Evolutionary conservation across 1,140 invertebrate genomes (phyloP).

Genomic region (Propsilocerus akamusi): DNA sequence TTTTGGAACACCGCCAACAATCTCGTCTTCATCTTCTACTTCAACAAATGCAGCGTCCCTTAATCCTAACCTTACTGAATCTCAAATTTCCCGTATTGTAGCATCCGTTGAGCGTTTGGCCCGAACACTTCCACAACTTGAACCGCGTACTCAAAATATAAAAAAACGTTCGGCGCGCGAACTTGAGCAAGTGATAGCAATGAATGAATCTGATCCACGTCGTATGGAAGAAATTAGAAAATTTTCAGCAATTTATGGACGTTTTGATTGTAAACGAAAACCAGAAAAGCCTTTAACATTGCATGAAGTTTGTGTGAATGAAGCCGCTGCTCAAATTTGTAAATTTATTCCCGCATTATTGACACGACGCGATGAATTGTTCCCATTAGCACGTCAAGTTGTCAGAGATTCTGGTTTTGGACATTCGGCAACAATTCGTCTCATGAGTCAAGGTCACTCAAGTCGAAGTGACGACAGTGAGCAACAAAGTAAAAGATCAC

Average conservation of each 20-base stretch:
- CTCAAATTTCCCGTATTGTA: conserved; percentile 67
- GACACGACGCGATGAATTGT: conserved; percentile 84
- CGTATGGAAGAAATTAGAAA: conserved; percentile 88
- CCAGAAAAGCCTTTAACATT: conserved; percentile 88
- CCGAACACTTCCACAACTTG: conserved; percentile 61
- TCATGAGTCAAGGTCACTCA: neutral
- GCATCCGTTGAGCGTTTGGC: conserved; percentile 66
- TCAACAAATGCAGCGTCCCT: conserved; percentile 33
- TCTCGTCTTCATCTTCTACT: neutral
- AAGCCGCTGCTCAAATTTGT: conserved; percentile 91
- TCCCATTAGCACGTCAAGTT: conserved; percentile 84
- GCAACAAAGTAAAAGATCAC: neutral
- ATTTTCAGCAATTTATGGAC: conserved; percentile 90
- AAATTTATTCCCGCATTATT: conserved; percentile 73
- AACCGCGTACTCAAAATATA: conserved; percentile 73
- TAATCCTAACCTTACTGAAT: conserved; percentile 59
- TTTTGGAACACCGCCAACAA: neutral
- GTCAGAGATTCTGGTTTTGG: conserved; percentile 78
- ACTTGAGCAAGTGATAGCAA: conserved; percentile 74
- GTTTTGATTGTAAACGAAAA: conserved; percentile 90
- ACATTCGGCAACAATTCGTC: conserved; percentile 17
- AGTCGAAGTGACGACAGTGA: neutral
- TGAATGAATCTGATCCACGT: conserved; percentile 71
- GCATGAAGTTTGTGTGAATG: conserved; percentile 88
- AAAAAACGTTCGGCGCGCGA: conserved; percentile 90